phyloP scores from a whole-genome alignment of 2,797 vertebrate species.

The Cirrhinus mrigala region DNA sequence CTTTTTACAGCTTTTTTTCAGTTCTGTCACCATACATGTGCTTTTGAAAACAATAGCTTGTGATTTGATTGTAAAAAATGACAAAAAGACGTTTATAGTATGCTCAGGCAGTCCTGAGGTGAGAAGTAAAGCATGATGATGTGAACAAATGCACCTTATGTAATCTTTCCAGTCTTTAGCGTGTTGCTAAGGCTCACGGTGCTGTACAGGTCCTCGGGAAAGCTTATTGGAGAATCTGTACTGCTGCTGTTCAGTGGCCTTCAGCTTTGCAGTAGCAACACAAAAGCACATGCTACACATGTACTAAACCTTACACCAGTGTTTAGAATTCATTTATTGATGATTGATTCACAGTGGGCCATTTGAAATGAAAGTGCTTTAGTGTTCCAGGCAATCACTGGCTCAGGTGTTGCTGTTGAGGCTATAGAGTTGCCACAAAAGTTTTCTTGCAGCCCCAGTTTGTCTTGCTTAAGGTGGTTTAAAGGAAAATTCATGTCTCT shows the following conservation, averaged over 20 bases:
- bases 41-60: constrained; percentile 19
- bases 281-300: constrained; percentile 14
- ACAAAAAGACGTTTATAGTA: neutral
- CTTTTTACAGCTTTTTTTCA: neutral
- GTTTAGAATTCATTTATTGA: constrained; percentile 13
- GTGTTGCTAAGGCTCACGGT: neutral
- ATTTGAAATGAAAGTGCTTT: neutral
- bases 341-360: neutral
- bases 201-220: neutral
- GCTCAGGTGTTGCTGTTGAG: constrained; percentile 3
- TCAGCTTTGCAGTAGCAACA: constrained; percentile 16
- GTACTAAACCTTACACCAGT: neutral
- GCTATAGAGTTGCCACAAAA: neutral
- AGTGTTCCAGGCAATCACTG: neutral
- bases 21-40: neutral
- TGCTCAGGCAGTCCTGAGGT: neutral
- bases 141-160: constrained; percentile 7
- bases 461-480: constrained; percentile 36
- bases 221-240: neutral
- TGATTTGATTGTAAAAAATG: neutral
- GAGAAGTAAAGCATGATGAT: neutral
- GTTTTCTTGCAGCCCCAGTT: neutral
- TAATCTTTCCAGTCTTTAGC: neutral
- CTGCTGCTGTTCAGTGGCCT: constrained; percentile 29
- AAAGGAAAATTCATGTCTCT: neutral